Evolutionary conservation across 2,888 invertebrate genomes (phyloP).

Genomic region (Caenorhabditis parvicauda): DNA sequence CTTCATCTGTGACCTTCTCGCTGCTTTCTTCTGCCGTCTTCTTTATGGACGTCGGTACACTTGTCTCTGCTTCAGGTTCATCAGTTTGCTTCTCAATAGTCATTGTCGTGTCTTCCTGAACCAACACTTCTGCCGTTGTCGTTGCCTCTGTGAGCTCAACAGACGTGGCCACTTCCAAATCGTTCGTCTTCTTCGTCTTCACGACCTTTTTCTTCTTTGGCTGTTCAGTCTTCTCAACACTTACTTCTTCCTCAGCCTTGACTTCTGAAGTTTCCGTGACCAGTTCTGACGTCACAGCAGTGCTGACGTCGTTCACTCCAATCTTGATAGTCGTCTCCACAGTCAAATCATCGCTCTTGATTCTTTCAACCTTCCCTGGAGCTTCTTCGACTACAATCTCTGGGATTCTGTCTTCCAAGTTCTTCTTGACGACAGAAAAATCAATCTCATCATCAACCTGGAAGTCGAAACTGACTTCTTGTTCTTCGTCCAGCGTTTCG

Average conservation of each 20-base stretch:
- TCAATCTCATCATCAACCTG: conserved; percentile 22
- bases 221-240: conserved; percentile 8
- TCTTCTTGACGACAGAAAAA: too few species aligned
- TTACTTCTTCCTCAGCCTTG: conserved; percentile 2
- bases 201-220: conserved; percentile 4
- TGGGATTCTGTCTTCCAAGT: conserved; percentile 1
- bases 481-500: conserved; percentile 25
- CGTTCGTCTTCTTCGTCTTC: too few species aligned
- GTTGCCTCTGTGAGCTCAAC: too few species aligned
- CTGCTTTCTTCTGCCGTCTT: background rate
- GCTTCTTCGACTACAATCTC: background rate
- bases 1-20: background rate
- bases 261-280: background rate
- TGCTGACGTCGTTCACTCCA: too few species aligned
- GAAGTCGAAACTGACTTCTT: conserved; percentile 19
- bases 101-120: background rate
- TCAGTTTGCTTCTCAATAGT: background rate
- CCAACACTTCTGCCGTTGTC: conserved; percentile 1
- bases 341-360: too few species aligned
- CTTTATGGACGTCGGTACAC: conserved; percentile 4
- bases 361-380: too few species aligned
- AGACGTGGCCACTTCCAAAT: too few species aligned
- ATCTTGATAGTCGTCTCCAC: too few species aligned
- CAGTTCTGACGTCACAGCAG: background rate
- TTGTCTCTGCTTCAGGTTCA: background rate